These are phyloP conservation scores for Chalcis sispes DNA, from an alignment of 2,888 invertebrate species.

Conservation along the genomic window DNA sequence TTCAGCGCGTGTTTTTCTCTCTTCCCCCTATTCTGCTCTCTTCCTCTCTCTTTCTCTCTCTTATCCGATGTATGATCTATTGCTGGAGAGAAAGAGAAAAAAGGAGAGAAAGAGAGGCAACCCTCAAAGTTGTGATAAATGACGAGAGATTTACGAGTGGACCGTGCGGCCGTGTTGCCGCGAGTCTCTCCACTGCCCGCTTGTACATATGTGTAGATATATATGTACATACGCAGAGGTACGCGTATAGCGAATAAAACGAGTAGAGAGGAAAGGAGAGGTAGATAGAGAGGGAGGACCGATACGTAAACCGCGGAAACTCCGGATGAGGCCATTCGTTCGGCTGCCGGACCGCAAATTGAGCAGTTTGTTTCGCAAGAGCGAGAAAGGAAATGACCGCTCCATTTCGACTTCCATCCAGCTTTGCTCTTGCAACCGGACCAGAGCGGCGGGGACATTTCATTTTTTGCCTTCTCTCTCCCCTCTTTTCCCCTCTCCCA, in stretches of 20 bases:
- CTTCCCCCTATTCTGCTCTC: not conserved
- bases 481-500: constrained; percentile 6
- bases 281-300: constrained; percentile 43
- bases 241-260: constrained; percentile 8
- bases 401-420: constrained; percentile 30
- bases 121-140: constrained; percentile 54
- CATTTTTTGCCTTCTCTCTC: constrained; percentile 27
- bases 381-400: constrained; percentile 50
- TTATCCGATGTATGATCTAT: constrained; percentile 44
- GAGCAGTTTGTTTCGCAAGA: constrained; percentile 70
- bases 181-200: not conserved
- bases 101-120: not conserved
- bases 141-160: constrained; percentile 56
- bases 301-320: constrained; percentile 68
- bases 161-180: constrained; percentile 18
- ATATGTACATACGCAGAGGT: not conserved
- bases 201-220: not conserved
- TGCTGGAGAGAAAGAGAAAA: constrained; percentile 1
- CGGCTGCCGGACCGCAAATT: constrained; percentile 70
- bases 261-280: not conserved
- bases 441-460: not conserved
- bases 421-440: not conserved
- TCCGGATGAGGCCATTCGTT: constrained; percentile 67
- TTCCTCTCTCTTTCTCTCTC: not conserved
- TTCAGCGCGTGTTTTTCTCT: constrained; percentile 13